Evolutionary conservation across 2,888 invertebrate species (phyloP).

Genomic region (Cyclophora punctaria): DNA sequence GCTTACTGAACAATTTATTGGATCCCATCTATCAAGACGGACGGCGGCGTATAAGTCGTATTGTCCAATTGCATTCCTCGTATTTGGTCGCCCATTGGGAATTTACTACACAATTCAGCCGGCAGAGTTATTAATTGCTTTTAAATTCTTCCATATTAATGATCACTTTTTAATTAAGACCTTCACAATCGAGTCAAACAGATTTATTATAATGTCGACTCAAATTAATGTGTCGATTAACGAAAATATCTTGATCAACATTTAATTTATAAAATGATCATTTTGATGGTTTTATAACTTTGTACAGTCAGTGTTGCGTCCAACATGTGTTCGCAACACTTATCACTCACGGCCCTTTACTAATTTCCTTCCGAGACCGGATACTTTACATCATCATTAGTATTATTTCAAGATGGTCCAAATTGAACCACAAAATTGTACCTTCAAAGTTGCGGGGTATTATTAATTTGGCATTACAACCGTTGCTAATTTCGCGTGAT

Average conservation of each 20-base stretch:
- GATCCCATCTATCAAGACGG: constrained; percentile 52
- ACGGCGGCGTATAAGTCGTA: constrained; percentile 37
- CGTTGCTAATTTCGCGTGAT: constrained; percentile 61
- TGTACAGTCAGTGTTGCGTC: no score
- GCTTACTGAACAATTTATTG: constrained; percentile 53
- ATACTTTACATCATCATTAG: not conserved
- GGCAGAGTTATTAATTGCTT: constrained; percentile 8
- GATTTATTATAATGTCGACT: not conserved
- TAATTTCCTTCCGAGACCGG: not conserved
- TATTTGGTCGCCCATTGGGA: constrained; percentile 29
- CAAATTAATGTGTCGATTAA: no score
- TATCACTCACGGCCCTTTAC: not conserved
- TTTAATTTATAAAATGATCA: not conserved
- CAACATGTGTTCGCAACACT: not conserved
- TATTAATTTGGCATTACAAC: constrained; percentile 63
- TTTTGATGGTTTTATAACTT: not conserved
- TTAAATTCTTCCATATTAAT: constrained; percentile 5
- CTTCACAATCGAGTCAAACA: not conserved
- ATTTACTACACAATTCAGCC: constrained; percentile 32
- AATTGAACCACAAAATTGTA: constrained; percentile 32
- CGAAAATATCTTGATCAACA: constrained; percentile 1
- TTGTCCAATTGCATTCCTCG: constrained; percentile 59
- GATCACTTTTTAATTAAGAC: constrained; percentile 5
- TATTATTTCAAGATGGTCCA: constrained; percentile 9
- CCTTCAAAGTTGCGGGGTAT: constrained; percentile 30